Percentiles rank a stretch among this genome's conserved stretches.
Conservation (phyloP, 92 coral and sea anemone species). For the Palythoa grandis region DNA sequence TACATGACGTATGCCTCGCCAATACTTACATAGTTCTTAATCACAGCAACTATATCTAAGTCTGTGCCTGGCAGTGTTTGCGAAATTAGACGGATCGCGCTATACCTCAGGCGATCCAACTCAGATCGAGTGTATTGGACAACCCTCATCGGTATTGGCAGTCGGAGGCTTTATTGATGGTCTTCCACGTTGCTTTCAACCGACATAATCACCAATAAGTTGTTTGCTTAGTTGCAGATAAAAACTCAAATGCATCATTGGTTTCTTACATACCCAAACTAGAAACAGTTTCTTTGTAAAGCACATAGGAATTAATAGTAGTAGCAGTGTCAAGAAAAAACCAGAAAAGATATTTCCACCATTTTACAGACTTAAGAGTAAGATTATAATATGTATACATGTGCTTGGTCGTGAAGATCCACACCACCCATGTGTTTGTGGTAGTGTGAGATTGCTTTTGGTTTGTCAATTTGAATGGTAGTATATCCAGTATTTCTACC, state of each 20-base stretch:
- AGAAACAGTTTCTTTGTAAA: constrained; percentile 23
- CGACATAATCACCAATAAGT: no score
- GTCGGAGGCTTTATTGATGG: no score
- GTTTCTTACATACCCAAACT: constrained; percentile 2
- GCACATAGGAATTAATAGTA: constrained; percentile 24
- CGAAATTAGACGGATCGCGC: no score
- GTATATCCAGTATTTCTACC: constrained; percentile 4
- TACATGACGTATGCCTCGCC: no score
- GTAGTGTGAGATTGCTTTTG: constrained; percentile 38
- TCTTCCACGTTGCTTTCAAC: no score
- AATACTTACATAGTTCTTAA: no score
- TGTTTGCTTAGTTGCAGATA: no score
- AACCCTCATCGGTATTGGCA: no score
- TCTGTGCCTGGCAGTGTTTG: no score
- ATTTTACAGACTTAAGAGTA: constrained; percentile 15
- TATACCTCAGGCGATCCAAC: no score
- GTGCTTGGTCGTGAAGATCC: constrained; percentile 43
- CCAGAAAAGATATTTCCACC: constrained; percentile 24
- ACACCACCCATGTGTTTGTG: constrained; percentile 42
- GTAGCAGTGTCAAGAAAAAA: constrained; percentile 10
- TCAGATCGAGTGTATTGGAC: no score
- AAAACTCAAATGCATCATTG: background rate
- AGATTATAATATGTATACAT: constrained; percentile 4
- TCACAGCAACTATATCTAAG: no score
- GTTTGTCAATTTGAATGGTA: constrained; percentile 27